Evolutionary conservation across 2,797 vertebrate species (phyloP), one percentile per base, ranked within the genome.

Genomic region (Gymnocypris eckloni): DNA sequence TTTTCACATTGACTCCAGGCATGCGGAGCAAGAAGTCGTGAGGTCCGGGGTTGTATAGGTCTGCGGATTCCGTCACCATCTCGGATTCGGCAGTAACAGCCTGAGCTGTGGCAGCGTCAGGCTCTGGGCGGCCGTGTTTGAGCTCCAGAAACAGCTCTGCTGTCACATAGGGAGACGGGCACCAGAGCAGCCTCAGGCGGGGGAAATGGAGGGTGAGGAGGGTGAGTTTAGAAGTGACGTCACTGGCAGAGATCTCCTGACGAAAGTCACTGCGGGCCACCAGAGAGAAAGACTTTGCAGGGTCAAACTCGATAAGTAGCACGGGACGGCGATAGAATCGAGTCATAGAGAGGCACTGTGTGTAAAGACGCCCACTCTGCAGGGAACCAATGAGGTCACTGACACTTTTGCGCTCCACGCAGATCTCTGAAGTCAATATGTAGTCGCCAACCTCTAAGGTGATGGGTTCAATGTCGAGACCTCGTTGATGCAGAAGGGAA

Each of bases 391-490:
- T 98, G 89, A 99, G 92, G 39, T 99, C 98, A 0, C 98, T 99
- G 90, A 98, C 91, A 6, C 98, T 99, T 87, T 99, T 99, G 77
- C 98, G 95, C 90, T 99, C 98, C 11, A 99, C 96, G 0, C 98
- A 99, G n/a, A 95, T 94, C 28, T 99, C 98, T 0, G 97, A 96
- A 0, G 96, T 98, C 72, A 99, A 94, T 85, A 99, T 98, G 88
- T 99, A 99, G 92, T 99, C 98, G 0, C 98, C 98, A 0, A 99
- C 98, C 89, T 98, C 97, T 45, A 99, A 82, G 0, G 98, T 99
- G 88, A 99, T 94, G 0, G 98, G 98, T 41, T 99, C 98, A 0
- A 99, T 97, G 93, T 99, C 98, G 7, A 99, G 95, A 12, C 98
- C 98, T 0, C 97, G 96, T 1, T 97, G 97, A 85, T 99, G 98